Evolutionary conservation across 2,113 vertebrate genomes (phyloP), one percentile per base, ranked within the genome.

Genomic region (Globicephala melas): DNA sequence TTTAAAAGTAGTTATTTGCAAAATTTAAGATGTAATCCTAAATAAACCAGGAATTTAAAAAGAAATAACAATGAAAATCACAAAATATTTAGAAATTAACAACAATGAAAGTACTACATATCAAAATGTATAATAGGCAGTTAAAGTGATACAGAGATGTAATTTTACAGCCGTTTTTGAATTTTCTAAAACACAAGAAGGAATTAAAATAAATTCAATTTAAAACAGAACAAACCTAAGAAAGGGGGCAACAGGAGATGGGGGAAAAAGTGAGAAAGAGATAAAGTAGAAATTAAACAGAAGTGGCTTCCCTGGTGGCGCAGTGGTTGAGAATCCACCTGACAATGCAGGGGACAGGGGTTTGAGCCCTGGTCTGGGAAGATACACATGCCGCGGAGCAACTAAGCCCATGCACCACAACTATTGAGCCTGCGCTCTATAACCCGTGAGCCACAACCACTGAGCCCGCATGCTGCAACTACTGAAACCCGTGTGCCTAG

Each of bases 11-110:
- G 26, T 58, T 65, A 33, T 65, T 63, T 77, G 77, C 58, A 9
- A 93, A 89, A 89, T n/a, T 76, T 68, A 88, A 93, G n/a, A 84
- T 84, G 21, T 23, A 84, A 79, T 79, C 20, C n/a, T 70, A 89
- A 92, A 55, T 50, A 67, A 86, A 86, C 62, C 41, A 86, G 33
- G 26, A 55, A 68, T 38, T 74, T 21, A 89, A 60, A 28, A 88
- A 44, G 21, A 65, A 65, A n/a, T 63, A 71, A 73, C 15, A 58
- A 86, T 86, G 74, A 44, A 88, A 55, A 95, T 62, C 33, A 96
- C 11, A 91, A 86, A 79, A 67, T 86, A 44, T 68, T 86, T 12
- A 86, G 47, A 94, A 65, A 70, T 83, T 87, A 76, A 91, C 58
- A 65, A 79, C n/a, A 31, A 73, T 74, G n/a, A 67, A 82, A 68